Evolutionary conservation across 2,113 vertebrate genomes (phyloP), one percentile per base, ranked within the genome.

Genomic region (Macrotus californicus): DNA sequence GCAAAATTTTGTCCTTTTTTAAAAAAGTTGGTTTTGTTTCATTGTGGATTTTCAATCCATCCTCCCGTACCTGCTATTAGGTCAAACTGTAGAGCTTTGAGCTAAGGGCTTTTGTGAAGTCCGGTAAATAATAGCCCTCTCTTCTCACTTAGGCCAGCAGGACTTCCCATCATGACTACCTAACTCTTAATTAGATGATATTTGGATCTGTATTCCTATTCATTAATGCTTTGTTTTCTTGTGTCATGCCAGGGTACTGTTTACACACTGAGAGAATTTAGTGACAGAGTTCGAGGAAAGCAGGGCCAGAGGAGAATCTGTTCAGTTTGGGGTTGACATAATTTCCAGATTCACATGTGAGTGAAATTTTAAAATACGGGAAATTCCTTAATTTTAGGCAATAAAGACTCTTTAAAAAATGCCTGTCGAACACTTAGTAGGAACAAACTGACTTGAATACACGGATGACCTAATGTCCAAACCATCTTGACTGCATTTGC

Each of bases 141-240:
- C 54, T 95, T 93, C 80, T 97, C 70, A 39, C 96, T 97, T 97
- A 95, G 97, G 81, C 59, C 96, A 96, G 96, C 95, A 96, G 93
- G 96, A 80, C 70, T 95, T 93, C 93, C 94, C 87, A 41, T 96
- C 95, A 76, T 83, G 72, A 67, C 93, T 94, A 80, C 94, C 84
- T 98, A 77, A 93, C 82, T 98, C 97, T 96, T 97, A 97, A 96
- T 98, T 96, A 98, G 93, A 69, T 96, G 93, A 85, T 96, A 89
- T 83, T 97, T 97, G 95, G 81, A 93, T 97, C 89, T 92, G 93
- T 82, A 6, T 97, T 96, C 69, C 93, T 82, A 83, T 97, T 96
- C 75, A 69, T 97, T 96, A 98, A 93, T 95, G 89, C 96, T 97
- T 97, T 96, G 69, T 97, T 92, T 95, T 91, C 66, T 76, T 0